phyloP scores from a whole-genome alignment of 2,113 vertebrate genomes.

The Ceyx melanurus region DNA sequence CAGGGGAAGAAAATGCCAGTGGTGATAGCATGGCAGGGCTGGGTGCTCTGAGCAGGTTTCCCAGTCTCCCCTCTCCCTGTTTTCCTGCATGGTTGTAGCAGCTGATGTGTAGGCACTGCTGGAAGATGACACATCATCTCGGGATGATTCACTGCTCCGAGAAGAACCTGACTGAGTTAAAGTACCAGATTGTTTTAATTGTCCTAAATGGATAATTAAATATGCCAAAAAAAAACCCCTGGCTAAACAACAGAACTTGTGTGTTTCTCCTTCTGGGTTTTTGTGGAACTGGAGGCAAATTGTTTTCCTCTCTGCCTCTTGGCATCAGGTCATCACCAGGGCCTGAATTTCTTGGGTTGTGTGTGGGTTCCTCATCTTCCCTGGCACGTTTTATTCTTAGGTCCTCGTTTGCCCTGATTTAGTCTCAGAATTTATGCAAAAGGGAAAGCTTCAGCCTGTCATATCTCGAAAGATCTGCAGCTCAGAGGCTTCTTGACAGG shows the following conservation, averaged over 20 bases:
- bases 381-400: not conserved
- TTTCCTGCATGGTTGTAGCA: conserved; percentile 29
- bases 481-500: not conserved
- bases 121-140: conserved; percentile 50
- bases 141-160: conserved; percentile 51
- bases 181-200: conserved; percentile 58
- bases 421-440: not conserved
- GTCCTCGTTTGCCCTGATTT: not conserved
- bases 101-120: conserved; percentile 69
- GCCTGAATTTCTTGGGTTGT: not conserved
- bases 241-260: not conserved
- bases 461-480: not conserved
- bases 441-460: not conserved
- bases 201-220: conserved; percentile 40
- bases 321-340: not conserved
- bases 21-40: not conserved
- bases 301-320: not conserved
- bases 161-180: conserved; percentile 24
- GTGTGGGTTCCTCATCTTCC: not conserved
- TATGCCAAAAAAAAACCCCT: not conserved
- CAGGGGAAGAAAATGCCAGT: not conserved
- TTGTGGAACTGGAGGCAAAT: not conserved
- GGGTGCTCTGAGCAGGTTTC: not conserved
- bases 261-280: not conserved
- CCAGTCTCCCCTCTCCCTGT: conserved; percentile 21